Percentiles rank a stretch among this genome's conserved stretches.
phyloP scores from a whole-genome alignment of 2,113 vertebrate genomes.

The Hippocampus guttulatus region DNA sequence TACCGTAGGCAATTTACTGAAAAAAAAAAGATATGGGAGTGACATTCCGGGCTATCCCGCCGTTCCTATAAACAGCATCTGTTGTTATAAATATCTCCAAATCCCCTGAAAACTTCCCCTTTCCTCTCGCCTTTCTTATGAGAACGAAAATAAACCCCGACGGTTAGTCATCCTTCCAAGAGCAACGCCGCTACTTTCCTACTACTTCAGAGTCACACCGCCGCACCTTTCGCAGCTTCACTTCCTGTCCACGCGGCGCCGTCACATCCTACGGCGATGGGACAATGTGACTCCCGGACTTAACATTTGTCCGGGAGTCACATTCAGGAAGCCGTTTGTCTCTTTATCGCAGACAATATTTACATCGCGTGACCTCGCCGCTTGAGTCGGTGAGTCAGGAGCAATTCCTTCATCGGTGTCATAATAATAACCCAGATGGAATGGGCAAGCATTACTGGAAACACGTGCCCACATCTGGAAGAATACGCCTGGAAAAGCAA shows the following conservation, averaged over 20 bases:
- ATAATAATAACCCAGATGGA: not conserved
- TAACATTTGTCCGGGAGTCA: conserved; percentile 11
- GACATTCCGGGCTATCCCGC: conserved; percentile 41
- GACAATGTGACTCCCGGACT: not conserved
- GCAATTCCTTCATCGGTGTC: not conserved
- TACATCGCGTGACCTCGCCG: conserved; percentile 12
- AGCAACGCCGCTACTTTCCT: conserved; percentile 32
- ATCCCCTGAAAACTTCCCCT: not conserved
- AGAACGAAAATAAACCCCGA: conserved; percentile 39
- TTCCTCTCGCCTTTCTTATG: conserved; percentile 21
- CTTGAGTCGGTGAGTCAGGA: conserved; percentile 47
- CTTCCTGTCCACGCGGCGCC: conserved; percentile 41
- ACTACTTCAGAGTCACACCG: conserved; percentile 29
- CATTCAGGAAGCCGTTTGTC: conserved; percentile 33
- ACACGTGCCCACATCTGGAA: not conserved
- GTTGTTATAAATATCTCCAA: conserved; percentile 49
- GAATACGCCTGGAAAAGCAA: not conserved
- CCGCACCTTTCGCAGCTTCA: conserved; percentile 50
- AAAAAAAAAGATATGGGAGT: not conserved
- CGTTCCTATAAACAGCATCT: conserved; percentile 36
- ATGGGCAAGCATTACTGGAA: not conserved
- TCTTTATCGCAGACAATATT: conserved; percentile 12
- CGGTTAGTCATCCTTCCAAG: conserved; percentile 44
- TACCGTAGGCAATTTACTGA: not conserved
- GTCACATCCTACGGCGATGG: conserved; percentile 46